Evolutionary conservation across 2,888 invertebrate genomes (phyloP).

Genomic region (Anoncus sp.): DNA sequence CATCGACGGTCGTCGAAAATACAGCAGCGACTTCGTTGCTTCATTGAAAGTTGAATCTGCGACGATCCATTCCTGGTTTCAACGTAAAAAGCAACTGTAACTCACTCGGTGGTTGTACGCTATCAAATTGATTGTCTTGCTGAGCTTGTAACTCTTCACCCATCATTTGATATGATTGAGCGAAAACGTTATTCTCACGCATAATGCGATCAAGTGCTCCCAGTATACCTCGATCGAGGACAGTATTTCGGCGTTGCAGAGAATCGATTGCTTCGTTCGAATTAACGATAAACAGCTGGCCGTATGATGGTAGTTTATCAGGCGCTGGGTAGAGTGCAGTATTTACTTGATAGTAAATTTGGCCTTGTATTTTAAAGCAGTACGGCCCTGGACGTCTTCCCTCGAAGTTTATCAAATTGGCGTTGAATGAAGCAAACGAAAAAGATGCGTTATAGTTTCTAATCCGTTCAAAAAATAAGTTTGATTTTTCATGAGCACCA

Average conservation of each 20-base stretch:
- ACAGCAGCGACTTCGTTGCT: constrained; percentile 61
- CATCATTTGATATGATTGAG: constrained; percentile 63
- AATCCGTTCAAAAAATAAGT: constrained; percentile 52
- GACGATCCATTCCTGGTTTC: constrained; percentile 49
- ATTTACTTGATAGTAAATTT: constrained; percentile 45
- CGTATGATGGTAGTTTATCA: constrained; percentile 38
- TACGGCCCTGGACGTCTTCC: constrained; percentile 46
- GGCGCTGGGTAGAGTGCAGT: constrained; percentile 42
- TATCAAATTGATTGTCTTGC: constrained; percentile 26
- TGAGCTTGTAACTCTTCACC: constrained; percentile 52
- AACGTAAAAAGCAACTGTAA: constrained; percentile 48
- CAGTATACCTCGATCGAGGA: constrained; percentile 32
- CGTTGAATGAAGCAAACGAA: constrained; percentile 62
- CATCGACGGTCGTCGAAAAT: constrained; percentile 48
- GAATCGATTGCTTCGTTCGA: constrained; percentile 41
- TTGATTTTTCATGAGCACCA: constrained; percentile 49
- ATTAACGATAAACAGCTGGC: constrained; percentile 51
- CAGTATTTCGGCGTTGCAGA: constrained; percentile 30
- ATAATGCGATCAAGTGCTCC: constrained; percentile 52
- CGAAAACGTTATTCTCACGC: constrained; percentile 57
- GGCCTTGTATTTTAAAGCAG: constrained; percentile 59
- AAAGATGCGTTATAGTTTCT: constrained; percentile 55
- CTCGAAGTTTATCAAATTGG: constrained; percentile 56
- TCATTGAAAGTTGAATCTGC: constrained; percentile 61
- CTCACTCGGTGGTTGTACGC: constrained; percentile 31